phyloP scores from a whole-genome alignment of 2,797 vertebrate species.

The Rhyacichthys aspro region DNA sequence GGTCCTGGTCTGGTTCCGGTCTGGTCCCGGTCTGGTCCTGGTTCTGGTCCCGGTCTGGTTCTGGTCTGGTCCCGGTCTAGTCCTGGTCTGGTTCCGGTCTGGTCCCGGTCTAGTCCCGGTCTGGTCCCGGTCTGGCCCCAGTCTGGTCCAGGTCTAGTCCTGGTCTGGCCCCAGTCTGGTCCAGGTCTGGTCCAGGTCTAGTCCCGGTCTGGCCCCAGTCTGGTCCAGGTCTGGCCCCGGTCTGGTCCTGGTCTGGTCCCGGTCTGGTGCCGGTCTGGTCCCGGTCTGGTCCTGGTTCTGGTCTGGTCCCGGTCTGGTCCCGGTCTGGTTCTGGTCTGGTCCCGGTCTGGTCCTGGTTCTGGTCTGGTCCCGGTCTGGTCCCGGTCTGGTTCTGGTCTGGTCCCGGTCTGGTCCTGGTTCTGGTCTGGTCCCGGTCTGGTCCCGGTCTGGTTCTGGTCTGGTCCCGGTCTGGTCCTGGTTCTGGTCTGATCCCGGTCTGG shows the following conservation, averaged over 20 bases:
- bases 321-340: not conserved
- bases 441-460: not conserved
- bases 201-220: not conserved
- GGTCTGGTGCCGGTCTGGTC: not conserved
- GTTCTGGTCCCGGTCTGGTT: not conserved
- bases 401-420: not conserved
- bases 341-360: not conserved
- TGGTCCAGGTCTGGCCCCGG: not conserved
- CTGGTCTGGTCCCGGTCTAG: not conserved
- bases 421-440: not conserved
- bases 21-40: not conserved
- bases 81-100: not conserved
- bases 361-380: not conserved
- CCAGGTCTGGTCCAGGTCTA: not conserved
- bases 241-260: not conserved
- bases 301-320: not conserved
- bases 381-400: not conserved
- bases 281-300: not conserved
- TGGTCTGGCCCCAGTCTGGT: no score
- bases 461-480: not conserved
- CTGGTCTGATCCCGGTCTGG: not conserved
- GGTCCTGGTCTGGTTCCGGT: not conserved
- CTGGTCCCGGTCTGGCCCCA: not conserved
- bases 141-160: not conserved
- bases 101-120: not conserved